Conservation (phyloP, 2,888 invertebrate genomes). For the Adela reaumurella region DNA sequence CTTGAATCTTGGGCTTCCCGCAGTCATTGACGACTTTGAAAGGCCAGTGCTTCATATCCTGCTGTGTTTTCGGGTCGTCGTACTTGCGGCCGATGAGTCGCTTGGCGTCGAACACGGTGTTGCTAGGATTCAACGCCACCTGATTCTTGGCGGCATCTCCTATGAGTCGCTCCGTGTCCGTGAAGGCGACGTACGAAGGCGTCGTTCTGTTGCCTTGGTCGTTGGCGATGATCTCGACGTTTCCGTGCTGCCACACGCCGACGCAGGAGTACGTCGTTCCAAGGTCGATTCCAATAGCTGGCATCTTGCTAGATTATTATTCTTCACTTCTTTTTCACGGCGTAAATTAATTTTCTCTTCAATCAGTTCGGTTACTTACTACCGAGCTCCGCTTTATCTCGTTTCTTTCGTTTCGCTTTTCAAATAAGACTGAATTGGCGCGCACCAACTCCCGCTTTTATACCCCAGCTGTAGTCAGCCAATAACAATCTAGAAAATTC, state of each 20-base stretch:
- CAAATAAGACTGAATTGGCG: slow-evolving; percentile 10
- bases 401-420: slow-evolving; percentile 10
- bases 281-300: slow-evolving; percentile 56
- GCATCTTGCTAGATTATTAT: slow-evolving; percentile 10
- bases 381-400: slow-evolving; percentile 3
- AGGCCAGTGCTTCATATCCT: slow-evolving; percentile 80
- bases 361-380: no score
- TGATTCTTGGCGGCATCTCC: no score
- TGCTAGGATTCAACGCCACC: slow-evolving; percentile 60
- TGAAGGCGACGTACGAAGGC: slow-evolving; percentile 74
- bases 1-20: slow-evolving; percentile 68
- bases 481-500: no score
- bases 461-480: no score
- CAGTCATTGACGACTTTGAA: slow-evolving; percentile 66
- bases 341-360: no score
- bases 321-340: no score
- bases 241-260: slow-evolving; percentile 67
- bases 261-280: slow-evolving; percentile 75
- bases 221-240: slow-evolving; percentile 73
- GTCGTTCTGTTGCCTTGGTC: slow-evolving; percentile 80
- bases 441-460: slow-evolving; percentile 9
- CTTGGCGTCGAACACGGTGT: no score
- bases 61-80: slow-evolving; percentile 69
- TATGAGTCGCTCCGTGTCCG: no score
- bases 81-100: slow-evolving; percentile 79